These are phyloP conservation scores for Laticauda laticaudata DNA, from an alignment of 2,113 vertebrate species.

Conservation along the genomic window DNA sequence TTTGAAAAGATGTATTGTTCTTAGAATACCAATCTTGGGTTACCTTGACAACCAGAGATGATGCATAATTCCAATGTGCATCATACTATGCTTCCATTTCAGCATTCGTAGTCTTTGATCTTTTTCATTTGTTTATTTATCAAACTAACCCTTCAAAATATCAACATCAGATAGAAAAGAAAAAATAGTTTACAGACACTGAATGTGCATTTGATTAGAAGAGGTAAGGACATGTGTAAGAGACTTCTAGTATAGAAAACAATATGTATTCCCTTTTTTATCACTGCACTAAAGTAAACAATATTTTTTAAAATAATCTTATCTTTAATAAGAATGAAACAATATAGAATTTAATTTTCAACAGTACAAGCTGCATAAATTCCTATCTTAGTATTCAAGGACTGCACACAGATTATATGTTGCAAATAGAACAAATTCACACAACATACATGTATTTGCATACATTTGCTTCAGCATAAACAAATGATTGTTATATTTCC, in stretches of 20 bases:
- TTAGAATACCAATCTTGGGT: conserved; percentile 44
- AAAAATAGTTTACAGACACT: conserved; percentile 17
- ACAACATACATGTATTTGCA: neutral
- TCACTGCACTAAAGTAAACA: neutral
- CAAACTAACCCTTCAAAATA: conserved; percentile 45
- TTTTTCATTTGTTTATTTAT: conserved; percentile 51
- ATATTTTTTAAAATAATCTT: neutral
- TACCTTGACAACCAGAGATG: conserved; percentile 57
- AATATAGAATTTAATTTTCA: neutral
- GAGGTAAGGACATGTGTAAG: neutral
- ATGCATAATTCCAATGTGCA: conserved; percentile 53
- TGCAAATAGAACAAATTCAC: neutral
- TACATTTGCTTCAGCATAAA: neutral
- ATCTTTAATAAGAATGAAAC: neutral
- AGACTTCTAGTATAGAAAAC: neutral
- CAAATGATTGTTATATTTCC: neutral
- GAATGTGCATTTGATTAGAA: neutral
- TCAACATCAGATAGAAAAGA: conserved; percentile 20
- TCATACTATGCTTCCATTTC: conserved; percentile 33
- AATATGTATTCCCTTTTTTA: conserved; percentile 7
- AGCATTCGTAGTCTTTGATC: conserved; percentile 51
- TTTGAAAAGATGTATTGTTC: conserved; percentile 48
- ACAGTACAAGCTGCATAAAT: neutral
- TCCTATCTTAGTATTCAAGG: neutral
- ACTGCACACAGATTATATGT: neutral